Conservation (phyloP, 2,797 vertebrate genomes). For the Scomberomorus guttatus region DNA sequence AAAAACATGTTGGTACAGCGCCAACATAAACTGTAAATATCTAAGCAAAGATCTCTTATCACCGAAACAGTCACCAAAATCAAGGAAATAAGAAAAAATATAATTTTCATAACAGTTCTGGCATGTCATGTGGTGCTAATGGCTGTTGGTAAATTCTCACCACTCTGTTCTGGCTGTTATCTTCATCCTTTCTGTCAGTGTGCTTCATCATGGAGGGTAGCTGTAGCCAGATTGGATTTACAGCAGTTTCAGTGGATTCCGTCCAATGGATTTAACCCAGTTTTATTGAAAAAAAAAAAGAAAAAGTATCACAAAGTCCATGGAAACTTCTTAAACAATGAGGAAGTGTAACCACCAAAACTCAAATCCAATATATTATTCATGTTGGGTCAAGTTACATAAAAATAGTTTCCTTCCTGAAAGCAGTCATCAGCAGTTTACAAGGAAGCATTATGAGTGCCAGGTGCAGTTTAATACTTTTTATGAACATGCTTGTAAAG, state of each 20-base stretch:
- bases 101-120: background rate
- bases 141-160: slow-evolving; percentile 15
- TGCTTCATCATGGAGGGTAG: background rate
- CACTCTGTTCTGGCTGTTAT: background rate
- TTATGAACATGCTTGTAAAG: slow-evolving; percentile 20
- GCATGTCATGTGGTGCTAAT: background rate
- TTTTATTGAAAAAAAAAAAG: background rate
- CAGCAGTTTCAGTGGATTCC: background rate
- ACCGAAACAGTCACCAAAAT: background rate
- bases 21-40: background rate
- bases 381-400: background rate
- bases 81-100: slow-evolving; percentile 6
- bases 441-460: background rate
- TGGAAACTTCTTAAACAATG: background rate
- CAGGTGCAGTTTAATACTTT: slow-evolving; percentile 5
- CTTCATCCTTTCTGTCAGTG: slow-evolving; percentile 12
- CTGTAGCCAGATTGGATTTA: background rate
- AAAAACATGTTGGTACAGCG: background rate
- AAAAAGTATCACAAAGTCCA: background rate
- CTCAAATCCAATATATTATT: slow-evolving; percentile 3
- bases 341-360: slow-evolving; percentile 23
- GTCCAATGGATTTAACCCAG: background rate
- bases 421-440: slow-evolving; percentile 7
- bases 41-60: background rate
- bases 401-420: slow-evolving; percentile 25